Evolutionary conservation across 2,113 vertebrate genomes (phyloP).

Genomic region (Hippocampus comes): DNA sequence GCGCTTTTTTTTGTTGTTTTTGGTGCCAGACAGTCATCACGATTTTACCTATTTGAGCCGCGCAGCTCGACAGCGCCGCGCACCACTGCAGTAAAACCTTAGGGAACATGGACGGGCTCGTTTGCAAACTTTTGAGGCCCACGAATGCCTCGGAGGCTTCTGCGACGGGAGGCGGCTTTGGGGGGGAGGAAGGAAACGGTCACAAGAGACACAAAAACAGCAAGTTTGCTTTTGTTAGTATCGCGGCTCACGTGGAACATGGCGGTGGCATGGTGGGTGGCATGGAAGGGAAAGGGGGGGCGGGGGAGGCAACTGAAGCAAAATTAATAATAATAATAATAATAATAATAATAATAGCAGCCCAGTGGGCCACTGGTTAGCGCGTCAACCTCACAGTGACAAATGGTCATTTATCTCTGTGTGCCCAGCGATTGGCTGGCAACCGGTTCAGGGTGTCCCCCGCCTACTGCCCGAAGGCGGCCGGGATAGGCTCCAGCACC

Average conservation of each 20-base stretch:
- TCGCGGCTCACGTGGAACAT: constrained; percentile 12
- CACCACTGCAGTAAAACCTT: constrained; percentile 76
- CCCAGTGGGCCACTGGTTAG: too few relatives aligned
- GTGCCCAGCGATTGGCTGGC: too few relatives aligned
- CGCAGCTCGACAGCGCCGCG: constrained; percentile 65
- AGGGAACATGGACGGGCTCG: constrained; percentile 69
- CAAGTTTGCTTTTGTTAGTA: constrained; percentile 33
- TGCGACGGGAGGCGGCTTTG: constrained; percentile 18
- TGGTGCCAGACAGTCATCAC: constrained; percentile 41
- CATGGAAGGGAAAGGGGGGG: constrained; percentile 14
- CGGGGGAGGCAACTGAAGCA: constrained; percentile 1
- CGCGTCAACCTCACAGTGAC: too few relatives aligned
- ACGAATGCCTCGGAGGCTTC: constrained; percentile 40
- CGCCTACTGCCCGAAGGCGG: too few relatives aligned
- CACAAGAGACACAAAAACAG: constrained; percentile 46
- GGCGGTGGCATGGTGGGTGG: constrained; percentile 19
- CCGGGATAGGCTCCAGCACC: too few relatives aligned
- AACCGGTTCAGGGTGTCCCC: too few relatives aligned
- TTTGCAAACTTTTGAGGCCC: constrained; percentile 19
- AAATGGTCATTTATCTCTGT: too few relatives aligned
- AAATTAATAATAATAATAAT: not conserved
- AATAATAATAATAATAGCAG: too few relatives aligned
- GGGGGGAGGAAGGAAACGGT: constrained; percentile 32
- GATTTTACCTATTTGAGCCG: constrained; percentile 70
- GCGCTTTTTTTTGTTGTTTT: too few relatives aligned